Base-by-base conservation (phyloP, 2,797 vertebrate species). In the Phrynocephalus forsythii region DNA sequence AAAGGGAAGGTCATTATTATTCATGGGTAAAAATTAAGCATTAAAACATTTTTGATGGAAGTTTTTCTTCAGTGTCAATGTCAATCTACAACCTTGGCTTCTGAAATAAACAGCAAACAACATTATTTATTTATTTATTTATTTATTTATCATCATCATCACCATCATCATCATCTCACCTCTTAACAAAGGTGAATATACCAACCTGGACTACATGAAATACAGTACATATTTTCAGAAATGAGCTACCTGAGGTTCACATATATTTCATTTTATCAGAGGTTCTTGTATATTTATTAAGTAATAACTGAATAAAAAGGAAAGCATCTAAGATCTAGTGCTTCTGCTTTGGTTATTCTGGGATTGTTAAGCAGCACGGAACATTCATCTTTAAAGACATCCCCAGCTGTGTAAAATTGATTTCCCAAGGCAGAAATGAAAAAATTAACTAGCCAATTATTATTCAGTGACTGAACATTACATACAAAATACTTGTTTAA, bases 371-470 rank as follows among this genome's bases (percentile, higher is more conserved):
- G 28, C n/a, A 84, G 22, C 18, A 24, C 3, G 6, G 3, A 52
- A 6, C 38, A 44, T 60, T 79, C 83, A 72, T 79, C 33, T 88
- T 76, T 56, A 67, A 81, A 66, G 30, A 50, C 52, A 56, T 52
- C 5, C 22, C 71, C 81, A 75, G 38, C 52, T 73, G 22, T 16
- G 48, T 66, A 8, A 60, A n/a, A 4, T 38, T 66, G 69, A 75
- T 81, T 88, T 85, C 82, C 56, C 56, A 80, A 44, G 68, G 68
- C 67, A 76, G n/a, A 81, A 88, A 20, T 67, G 38, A 76, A 81
- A 56, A 88, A 73, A 84, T 38, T 38, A 85, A 69, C 79, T 76
- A 44, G 5, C 63, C 16, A 44, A 11, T 30, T 77, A 76, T 85
- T 82, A 44, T 75, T 82, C 72, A 81, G 16, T 76, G 44, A 56